phyloP scores from a whole-genome alignment of 2,113 vertebrate genomes.

The Hydrochoerus hydrochaeris region DNA sequence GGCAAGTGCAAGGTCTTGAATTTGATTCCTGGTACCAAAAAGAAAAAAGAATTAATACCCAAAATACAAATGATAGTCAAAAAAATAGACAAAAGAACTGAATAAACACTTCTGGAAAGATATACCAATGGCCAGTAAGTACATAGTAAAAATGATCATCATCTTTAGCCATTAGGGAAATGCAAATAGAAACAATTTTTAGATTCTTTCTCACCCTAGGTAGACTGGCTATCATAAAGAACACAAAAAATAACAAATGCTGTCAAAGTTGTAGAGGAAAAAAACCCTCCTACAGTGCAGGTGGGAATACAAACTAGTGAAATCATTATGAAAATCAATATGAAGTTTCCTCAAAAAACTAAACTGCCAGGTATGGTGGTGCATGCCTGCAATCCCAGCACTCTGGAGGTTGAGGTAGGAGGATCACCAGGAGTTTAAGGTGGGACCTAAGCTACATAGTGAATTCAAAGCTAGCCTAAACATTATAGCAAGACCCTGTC shows the following conservation, averaged over 20 bases:
- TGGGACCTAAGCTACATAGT: no score
- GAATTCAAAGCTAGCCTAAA: no score
- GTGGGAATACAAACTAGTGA: not conserved
- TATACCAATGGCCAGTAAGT: not conserved
- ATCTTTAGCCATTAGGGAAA: not conserved
- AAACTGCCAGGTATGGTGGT: not conserved
- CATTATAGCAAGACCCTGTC: no score
- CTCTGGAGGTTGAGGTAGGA: not conserved
- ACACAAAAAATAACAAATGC: not conserved
- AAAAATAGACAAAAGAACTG: not conserved
- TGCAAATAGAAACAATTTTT: not conserved
- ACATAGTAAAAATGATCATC: not conserved
- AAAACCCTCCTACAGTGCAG: not conserved
- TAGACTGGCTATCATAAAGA: not conserved
- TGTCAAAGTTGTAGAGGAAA: not conserved
- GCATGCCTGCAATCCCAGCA: not conserved
- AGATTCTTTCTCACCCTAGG: not conserved
- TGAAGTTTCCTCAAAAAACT: not conserved
- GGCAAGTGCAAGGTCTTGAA: no score
- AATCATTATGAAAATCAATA: not conserved
- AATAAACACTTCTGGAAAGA: not conserved
- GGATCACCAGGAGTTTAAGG: no score
- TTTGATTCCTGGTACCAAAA: no score
- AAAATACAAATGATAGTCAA: not conserved
- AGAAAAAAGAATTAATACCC: not conserved